Base-by-base conservation (phyloP, 1,140 invertebrate species). In the Drosophila watanabei region DNA sequence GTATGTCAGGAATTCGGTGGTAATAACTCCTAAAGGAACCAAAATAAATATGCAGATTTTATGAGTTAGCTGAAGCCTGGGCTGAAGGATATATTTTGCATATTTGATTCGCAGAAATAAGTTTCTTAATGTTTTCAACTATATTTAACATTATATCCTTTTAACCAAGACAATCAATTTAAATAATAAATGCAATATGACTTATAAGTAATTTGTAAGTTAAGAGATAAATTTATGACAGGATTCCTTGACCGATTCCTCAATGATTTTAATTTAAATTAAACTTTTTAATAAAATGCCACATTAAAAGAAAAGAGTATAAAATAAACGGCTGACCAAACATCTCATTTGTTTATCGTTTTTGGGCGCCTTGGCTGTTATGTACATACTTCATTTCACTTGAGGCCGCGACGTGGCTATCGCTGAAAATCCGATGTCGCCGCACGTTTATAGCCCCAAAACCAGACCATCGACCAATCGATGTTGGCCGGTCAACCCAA, bases 331-430 rank as follows among this genome's bases (percentile, higher is more conserved):
- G 5, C n/a, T 58, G 8, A n/a, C 7, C 60, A 35, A 35, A 62
- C 18, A 37, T 18, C 11, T 51, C 20, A 37, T 46, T 51, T 20
- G 11, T n/a, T 43, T 41, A 51, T 37, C 11, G 69, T 32, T 72
- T 28, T 14, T 37, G 24, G 30, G 18, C 20, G 35, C 41, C 33
- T 46, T 52, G 43, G 48, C 41, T 46, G 14, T 33, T 68, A 63
- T 79, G 32, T 71, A 56, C 63, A 71, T 58, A 82, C 62, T 51
- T 60, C 45, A 69, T 83, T 83, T 75, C n/a, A 69, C 48, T 82
- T 41, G 28, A 51, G 54, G 30, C 43, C 33, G 45, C 61, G 49
- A 33, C 30, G 68, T 58, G 41, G 68, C 48, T 46, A 45, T 65
- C 62, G 57, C 18, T 24, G 30, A 57, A 52, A 56, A 78, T 59